Percentiles rank a stretch among this genome's conserved stretches.
phyloP scores from a whole-genome alignment of 2,797 vertebrate genomes.

The Sciurus vulgaris region DNA sequence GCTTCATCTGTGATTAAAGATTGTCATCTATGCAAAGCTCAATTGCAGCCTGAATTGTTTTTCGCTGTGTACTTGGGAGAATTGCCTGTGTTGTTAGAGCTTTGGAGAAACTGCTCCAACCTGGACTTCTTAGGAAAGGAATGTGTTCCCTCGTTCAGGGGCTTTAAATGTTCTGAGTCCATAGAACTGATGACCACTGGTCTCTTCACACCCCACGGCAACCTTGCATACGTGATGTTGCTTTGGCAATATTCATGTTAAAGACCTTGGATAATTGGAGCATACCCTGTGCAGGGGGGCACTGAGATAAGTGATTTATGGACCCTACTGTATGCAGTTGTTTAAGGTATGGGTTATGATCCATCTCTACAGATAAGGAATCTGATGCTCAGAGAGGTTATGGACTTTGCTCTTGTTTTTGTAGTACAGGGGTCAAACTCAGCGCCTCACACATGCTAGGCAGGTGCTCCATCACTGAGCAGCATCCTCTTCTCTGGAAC shows the following conservation, averaged over 20 bases:
- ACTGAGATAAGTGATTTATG: background rate
- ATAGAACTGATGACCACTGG: no score
- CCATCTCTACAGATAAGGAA: background rate
- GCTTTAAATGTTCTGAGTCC: background rate
- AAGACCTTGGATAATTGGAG: background rate
- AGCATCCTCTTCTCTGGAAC: background rate
- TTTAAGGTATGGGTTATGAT: no score
- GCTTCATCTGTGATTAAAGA: slow-evolving; percentile 76
- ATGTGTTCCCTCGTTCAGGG: background rate
- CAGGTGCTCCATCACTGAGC: background rate
- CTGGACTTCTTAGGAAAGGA: background rate
- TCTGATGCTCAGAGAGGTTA: background rate
- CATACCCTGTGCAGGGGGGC: background rate
- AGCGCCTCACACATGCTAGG: background rate
- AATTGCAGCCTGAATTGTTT: slow-evolving; percentile 59
- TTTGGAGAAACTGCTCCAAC: background rate
- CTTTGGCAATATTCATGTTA: background rate
- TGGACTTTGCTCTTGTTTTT: background rate
- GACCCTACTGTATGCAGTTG: background rate
- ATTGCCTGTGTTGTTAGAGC: slow-evolving; percentile 18
- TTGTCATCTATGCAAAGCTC: slow-evolving; percentile 20
- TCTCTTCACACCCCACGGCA: background rate
- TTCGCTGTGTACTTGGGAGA: slow-evolving; percentile 50
- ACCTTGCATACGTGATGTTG: accelerated
- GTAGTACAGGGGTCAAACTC: background rate